Conservation (phyloP, 2,888 invertebrate genomes). For the Nemotelus pantherinus region DNA sequence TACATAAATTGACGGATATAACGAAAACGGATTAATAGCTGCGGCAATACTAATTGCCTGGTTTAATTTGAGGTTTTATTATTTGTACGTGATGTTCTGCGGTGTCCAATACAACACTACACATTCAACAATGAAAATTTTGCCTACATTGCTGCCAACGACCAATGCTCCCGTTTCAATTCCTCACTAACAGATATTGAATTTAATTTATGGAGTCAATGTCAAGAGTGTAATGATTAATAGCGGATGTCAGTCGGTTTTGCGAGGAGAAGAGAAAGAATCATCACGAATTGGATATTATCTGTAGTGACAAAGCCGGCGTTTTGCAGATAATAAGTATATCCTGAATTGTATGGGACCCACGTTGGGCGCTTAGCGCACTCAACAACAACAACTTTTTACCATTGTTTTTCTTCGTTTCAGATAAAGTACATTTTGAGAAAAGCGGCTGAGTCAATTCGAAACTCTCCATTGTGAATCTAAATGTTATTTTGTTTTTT, state of each 20-base stretch:
- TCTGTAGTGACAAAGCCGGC: too few relatives aligned
- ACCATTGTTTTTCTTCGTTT: too few relatives aligned
- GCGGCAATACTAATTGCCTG: constrained; percentile 30
- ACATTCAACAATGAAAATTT: constrained; percentile 29
- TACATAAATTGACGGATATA: constrained; percentile 9
- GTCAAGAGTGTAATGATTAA: constrained; percentile 17
- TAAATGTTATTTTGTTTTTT: too few relatives aligned
- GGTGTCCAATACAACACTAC: constrained; percentile 28
- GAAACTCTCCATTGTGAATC: too few relatives aligned
- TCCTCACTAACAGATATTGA: constrained; percentile 26
- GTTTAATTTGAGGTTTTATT: constrained; percentile 25
- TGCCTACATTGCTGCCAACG: not conserved
- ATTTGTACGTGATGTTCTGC: constrained; percentile 28
- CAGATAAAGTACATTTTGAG: too few relatives aligned
- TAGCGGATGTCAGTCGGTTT: not conserved
- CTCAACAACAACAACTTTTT: too few relatives aligned
- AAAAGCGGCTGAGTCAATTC: too few relatives aligned
- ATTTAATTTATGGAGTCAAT: constrained; percentile 23
- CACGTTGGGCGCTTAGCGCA: too few relatives aligned
- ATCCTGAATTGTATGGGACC: too few relatives aligned
- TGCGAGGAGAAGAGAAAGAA: not conserved
- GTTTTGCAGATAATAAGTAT: too few relatives aligned
- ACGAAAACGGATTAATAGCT: constrained; percentile 16
- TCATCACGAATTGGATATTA: too few relatives aligned
- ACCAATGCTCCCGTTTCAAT: constrained; percentile 6